phyloP scores from a whole-genome alignment of 2,888 invertebrate species.

The Ophonus ardosiacus region DNA sequence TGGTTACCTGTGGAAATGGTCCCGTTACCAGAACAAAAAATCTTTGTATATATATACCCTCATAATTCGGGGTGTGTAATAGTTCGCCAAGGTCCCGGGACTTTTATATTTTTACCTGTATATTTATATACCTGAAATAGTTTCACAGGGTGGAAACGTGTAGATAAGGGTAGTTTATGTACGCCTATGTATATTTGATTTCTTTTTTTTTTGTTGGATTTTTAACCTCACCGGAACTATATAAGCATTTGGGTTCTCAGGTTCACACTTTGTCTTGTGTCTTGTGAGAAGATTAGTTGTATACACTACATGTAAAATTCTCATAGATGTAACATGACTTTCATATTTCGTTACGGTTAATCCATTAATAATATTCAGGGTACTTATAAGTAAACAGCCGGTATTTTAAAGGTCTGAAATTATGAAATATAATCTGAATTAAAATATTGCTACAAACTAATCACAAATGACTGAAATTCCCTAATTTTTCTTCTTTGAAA shows the following conservation, averaged over 20 bases:
- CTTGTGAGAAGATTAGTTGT: neutral
- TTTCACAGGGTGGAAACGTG: constrained; percentile 13
- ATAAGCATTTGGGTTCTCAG: neutral
- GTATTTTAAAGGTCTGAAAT: too few species aligned
- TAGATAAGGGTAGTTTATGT: constrained; percentile 38
- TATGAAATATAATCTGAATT: too few species aligned
- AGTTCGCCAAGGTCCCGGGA: constrained; percentile 30
- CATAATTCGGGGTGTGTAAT: constrained; percentile 50
- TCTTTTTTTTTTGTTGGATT: neutral
- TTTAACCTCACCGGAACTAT: neutral
- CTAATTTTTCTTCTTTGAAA: too few species aligned
- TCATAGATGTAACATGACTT: too few species aligned
- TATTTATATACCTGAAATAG: constrained; percentile 39
- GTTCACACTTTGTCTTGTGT: neutral
- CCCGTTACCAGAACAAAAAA: constrained; percentile 32
- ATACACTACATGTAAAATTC: neutral
- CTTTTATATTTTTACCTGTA: constrained; percentile 46
- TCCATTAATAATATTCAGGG: too few species aligned
- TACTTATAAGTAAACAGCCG: too few species aligned
- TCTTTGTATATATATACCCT: constrained; percentile 31
- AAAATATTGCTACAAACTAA: too few species aligned
- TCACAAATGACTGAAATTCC: too few species aligned
- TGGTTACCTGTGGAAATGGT: constrained; percentile 35
- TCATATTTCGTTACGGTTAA: too few species aligned
- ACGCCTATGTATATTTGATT: constrained; percentile 14